Conservation (phyloP, 2,113 vertebrate genomes). For the Rhinolophus ferrumequinum region DNA sequence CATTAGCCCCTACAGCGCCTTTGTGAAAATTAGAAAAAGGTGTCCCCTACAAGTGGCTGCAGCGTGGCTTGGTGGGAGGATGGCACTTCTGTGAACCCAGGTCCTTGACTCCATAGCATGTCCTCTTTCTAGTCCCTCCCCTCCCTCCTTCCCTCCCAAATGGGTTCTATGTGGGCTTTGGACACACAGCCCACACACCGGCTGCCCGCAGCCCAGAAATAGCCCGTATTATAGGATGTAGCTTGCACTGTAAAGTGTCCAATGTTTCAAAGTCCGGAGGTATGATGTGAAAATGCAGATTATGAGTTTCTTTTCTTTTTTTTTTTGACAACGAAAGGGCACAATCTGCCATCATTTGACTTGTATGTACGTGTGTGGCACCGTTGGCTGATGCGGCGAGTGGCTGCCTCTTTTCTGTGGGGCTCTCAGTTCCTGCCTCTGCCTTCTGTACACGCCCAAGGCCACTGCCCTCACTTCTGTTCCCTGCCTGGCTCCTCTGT, state of each 20-base stretch:
- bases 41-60: background rate
- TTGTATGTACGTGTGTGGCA: fast-evolving
- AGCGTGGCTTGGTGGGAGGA: background rate
- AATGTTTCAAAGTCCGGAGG: background rate
- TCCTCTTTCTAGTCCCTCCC: background rate
- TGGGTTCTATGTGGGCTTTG: background rate
- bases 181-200: background rate
- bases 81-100: background rate
- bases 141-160: background rate
- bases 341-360: background rate
- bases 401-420: background rate
- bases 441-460: background rate
- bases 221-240: background rate
- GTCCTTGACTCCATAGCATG: background rate
- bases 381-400: background rate
- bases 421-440: background rate
- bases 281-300: background rate
- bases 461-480: background rate
- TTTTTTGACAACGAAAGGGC: background rate
- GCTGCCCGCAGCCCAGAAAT: background rate
- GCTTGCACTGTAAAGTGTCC: background rate
- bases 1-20: background rate
- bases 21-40: background rate
- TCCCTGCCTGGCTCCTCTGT: background rate
- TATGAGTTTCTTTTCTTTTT: background rate